Evolutionary conservation across 2,113 vertebrate species (phyloP).

Genomic region (Rhinoptilus africanus): DNA sequence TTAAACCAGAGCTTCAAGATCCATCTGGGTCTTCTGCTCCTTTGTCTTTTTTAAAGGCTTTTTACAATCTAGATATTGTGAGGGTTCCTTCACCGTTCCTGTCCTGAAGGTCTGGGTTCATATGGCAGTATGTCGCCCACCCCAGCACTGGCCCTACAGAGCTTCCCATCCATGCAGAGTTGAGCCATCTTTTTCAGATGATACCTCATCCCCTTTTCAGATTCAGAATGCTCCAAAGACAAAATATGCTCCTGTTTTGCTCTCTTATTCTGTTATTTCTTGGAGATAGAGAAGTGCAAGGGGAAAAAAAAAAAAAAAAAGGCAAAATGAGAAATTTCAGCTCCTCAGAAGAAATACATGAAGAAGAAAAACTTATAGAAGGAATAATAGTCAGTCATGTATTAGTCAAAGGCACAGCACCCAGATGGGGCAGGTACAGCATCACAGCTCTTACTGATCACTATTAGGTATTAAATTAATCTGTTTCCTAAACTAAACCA

Average conservation of each 20-base stretch:
- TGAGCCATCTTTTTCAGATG: background rate
- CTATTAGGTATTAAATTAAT: background rate
- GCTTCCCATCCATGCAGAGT: accelerated
- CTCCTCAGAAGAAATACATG: background rate
- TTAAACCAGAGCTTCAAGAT: background rate
- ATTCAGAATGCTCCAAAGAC: background rate
- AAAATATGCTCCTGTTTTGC: background rate
- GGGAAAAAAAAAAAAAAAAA: too few relatives aligned
- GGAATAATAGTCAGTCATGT: background rate
- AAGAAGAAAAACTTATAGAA: background rate
- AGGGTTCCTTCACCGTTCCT: background rate
- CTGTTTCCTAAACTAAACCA: background rate
- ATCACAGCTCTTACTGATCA: background rate
- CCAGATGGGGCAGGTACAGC: background rate
- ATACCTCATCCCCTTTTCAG: background rate
- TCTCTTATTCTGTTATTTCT: background rate
- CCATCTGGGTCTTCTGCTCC: background rate
- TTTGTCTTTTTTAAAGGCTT: background rate
- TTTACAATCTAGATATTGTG: background rate
- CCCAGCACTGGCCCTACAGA: background rate
- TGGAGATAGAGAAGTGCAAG: background rate
- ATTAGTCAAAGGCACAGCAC: background rate
- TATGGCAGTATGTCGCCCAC: accelerated
- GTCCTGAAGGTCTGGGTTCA: background rate
- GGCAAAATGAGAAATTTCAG: background rate